These are phyloP conservation scores for Ictidomys tridecemlineatus DNA, from an alignment of 2,113 vertebrate species.

Conservation along the genomic window DNA sequence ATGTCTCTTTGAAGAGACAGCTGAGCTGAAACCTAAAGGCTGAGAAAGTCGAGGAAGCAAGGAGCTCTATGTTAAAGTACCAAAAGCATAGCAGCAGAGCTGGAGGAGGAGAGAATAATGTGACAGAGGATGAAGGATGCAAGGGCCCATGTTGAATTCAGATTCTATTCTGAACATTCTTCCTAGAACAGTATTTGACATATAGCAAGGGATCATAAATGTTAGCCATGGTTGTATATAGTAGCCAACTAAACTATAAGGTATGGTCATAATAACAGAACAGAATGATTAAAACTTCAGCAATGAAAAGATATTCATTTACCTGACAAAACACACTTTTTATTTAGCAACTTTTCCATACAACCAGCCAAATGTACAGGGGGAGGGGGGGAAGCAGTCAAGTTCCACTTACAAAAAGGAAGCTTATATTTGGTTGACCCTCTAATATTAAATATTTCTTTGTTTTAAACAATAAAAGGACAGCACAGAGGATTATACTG, in stretches of 20 bases:
- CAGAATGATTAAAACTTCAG: not conserved
- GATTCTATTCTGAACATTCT: not conserved
- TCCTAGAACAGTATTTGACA: not conserved
- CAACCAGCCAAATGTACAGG: conserved; percentile 31
- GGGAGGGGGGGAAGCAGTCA: not conserved
- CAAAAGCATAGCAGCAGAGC: not conserved
- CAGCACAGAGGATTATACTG: not conserved
- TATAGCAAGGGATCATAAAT: not conserved
- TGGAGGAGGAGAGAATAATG: not conserved
- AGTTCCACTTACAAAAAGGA: conserved; percentile 41
- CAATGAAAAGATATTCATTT: not conserved
- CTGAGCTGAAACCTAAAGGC: not conserved
- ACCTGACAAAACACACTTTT: not conserved
- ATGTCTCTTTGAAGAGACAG: not conserved
- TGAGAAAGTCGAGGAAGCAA: not conserved
- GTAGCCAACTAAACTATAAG: not conserved
- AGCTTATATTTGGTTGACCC: not conserved
- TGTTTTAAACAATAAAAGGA: conserved; percentile 53
- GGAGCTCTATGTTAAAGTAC: not conserved
- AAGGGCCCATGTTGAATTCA: not conserved
- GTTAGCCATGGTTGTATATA: not conserved
- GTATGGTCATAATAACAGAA: not conserved
- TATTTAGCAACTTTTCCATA: conserved; percentile 26
- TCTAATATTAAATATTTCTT: not conserved
- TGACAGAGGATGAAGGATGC: not conserved